Conservation (phyloP, 2,888 invertebrate genomes). For the Metopia argyrocephala region DNA sequence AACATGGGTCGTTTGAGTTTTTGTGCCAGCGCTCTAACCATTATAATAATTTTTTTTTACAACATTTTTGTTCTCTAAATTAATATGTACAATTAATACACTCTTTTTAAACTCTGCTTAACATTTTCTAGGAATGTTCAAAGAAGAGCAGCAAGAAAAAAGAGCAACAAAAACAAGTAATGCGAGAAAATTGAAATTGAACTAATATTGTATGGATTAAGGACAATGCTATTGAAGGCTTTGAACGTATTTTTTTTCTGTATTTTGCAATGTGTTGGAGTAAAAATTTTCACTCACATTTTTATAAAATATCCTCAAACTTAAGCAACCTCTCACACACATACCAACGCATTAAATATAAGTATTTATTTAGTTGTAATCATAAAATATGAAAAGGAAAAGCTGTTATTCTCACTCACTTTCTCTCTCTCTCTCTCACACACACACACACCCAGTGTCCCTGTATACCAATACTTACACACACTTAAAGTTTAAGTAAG, state of each 20-base stretch:
- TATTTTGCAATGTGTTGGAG: background rate
- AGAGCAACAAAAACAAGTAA: constrained; percentile 16
- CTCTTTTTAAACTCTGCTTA: background rate
- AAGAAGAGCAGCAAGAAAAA: background rate
- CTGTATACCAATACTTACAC: background rate
- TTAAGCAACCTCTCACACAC: background rate
- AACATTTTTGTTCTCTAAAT: background rate
- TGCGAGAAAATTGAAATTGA: constrained; percentile 65
- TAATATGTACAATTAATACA: background rate
- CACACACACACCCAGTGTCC: background rate
- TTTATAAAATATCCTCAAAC: no score
- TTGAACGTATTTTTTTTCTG: background rate
- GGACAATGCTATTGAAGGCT: constrained; percentile 44
- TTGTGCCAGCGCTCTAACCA: no score
- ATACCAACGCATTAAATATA: background rate
- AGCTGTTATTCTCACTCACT: background rate
- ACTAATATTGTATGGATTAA: constrained; percentile 64
- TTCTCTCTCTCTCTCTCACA: background rate
- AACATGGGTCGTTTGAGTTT: no score
- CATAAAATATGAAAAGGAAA: background rate
- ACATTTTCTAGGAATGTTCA: background rate
- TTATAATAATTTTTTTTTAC: no score
- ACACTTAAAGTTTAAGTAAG: constrained; percentile 1
- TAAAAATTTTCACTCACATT: constrained; percentile 44
- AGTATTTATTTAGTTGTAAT: background rate